Base-by-base conservation (phyloP, 2,797 vertebrate species). In the Lepus townsendii region DNA sequence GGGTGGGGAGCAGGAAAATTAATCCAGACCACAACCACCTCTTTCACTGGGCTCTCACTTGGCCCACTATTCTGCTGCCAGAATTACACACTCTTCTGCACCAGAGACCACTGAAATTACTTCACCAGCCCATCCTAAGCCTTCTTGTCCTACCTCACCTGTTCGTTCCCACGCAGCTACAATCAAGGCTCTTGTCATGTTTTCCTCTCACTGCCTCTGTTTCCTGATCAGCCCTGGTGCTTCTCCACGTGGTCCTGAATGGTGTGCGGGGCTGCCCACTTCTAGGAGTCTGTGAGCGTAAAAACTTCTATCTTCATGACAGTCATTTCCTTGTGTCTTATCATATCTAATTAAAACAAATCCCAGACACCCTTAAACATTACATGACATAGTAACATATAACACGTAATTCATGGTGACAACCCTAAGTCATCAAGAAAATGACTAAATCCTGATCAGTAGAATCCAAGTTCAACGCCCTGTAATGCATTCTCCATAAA, bases 381-480 rank as follows among this genome's bases (percentile, higher is more conserved):
- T 47, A 78, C 16, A 63, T 50, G 42, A 50, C 19, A 84, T 60
- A 73, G 73, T 63, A 84, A 12, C 12, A 68, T 35, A 68, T 27
- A 73, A 62, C n/a, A 83, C 50, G 42, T 57, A 90, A 85, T 85
- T 90, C 79, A 62, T 54, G 76, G 16, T 27, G 73, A 84, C 52
- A 71, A 65, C 26, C 20, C 38, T 42, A 83, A 76, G 38, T 78
- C 52, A 82, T n/a, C n/a, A 75, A 62, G 57, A 80, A 87, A 82
- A 91, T 68, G 7, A 76, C 60, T 72, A 83, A 83, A 77, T 79
- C 50, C 22, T 62, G 22, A 42, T 83, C 26, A 35, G 30, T 30
- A 27, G 60, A 93, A 65, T 35, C n/a, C 88, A 93, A 88, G 35
- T 26, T 38, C n/a, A 35, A 78, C 68, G 24, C 26, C 24, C 60